phyloP scores from a whole-genome alignment of 2,797 vertebrate genomes.

The Luscinia luscinia region DNA sequence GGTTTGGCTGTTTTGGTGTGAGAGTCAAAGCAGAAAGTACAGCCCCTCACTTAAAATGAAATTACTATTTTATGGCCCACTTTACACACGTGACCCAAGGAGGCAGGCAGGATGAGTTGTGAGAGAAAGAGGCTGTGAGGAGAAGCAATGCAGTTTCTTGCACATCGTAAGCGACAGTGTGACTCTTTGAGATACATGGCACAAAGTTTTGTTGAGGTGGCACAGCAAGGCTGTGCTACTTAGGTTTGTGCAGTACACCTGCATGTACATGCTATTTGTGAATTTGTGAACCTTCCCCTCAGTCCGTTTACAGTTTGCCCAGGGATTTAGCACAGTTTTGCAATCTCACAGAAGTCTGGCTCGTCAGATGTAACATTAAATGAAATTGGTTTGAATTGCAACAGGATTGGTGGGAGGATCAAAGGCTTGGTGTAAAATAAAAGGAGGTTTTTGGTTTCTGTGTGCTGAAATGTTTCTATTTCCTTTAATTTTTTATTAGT shows the following conservation, averaged over 20 bases:
- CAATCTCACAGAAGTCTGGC: neutral
- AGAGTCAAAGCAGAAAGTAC: neutral
- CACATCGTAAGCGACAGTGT: rapidly evolving
- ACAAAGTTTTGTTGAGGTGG: neutral
- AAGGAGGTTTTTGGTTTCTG: conserved; percentile 7
- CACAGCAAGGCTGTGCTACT: neutral
- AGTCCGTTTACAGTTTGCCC: neutral
- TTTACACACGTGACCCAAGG: neutral
- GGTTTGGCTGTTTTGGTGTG: neutral
- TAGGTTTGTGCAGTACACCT: neutral
- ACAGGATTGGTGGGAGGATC: conserved; percentile 21
- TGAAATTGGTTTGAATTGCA: conserved; percentile 19
- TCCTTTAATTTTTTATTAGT: conserved; percentile 54
- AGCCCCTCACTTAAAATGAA: neutral
- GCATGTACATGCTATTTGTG: rapidly evolving
- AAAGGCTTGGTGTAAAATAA: conserved; percentile 45
- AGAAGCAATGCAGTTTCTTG: neutral
- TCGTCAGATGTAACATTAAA: neutral
- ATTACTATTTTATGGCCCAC: rapidly evolving
- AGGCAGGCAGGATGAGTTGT: neutral
- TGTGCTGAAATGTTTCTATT: conserved; percentile 21
- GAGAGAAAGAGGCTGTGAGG: neutral
- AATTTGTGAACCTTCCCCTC: neutral
- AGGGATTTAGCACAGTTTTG: conserved; percentile 5
- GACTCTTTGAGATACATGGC: neutral